These are phyloP conservation scores for Trachymyrmex septentrionalis DNA, from an alignment of 1,140 invertebrate species.

Conservation along the genomic window DNA sequence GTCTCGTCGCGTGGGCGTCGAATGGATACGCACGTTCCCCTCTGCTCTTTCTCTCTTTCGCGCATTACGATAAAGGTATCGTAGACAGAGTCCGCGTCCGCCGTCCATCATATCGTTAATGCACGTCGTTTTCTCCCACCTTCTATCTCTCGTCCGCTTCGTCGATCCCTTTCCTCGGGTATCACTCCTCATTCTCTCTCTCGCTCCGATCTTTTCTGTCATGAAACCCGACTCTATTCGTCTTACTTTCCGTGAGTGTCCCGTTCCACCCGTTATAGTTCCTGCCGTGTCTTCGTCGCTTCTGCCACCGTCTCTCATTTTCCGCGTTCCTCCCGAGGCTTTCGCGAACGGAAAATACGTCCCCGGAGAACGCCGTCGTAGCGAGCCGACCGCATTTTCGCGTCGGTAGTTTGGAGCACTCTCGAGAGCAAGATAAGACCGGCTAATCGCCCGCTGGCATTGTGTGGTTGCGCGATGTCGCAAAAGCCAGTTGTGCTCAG, in stretches of 20 bases:
- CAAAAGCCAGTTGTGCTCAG: slow-evolving; percentile 32
- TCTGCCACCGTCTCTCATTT: slow-evolving; percentile 24
- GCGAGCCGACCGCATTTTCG: slow-evolving; percentile 51
- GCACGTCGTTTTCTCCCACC: slow-evolving; percentile 73
- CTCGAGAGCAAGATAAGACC: slow-evolving; percentile 54
- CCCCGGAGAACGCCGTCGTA: slow-evolving; percentile 29
- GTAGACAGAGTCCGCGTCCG: slow-evolving; percentile 74
- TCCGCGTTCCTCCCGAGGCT: slow-evolving; percentile 21
- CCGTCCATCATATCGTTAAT: slow-evolving; percentile 79
- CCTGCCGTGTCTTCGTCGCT: slow-evolving; percentile 34
- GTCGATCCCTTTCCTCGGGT: slow-evolving; percentile 8
- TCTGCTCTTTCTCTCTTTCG: slow-evolving; percentile 42
- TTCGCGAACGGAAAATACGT: slow-evolving; percentile 51
- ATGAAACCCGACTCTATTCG: slow-evolving; percentile 69
- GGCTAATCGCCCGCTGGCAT: slow-evolving; percentile 48
- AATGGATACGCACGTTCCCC: slow-evolving; percentile 61
- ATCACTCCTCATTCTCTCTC: slow-evolving; percentile 31
- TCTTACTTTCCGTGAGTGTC: slow-evolving; percentile 53
- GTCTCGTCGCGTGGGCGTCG: slow-evolving; percentile 69
- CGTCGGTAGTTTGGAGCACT: slow-evolving; percentile 51
- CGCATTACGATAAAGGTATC: slow-evolving; percentile 68
- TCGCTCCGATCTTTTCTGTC: slow-evolving; percentile 44
- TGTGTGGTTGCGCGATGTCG: slow-evolving; percentile 26
- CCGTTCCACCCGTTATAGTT: slow-evolving; percentile 20
- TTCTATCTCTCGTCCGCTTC: slow-evolving; percentile 30